These are phyloP conservation scores for Passer domesticus DNA, from an alignment of 2,113 vertebrate species.

Conservation along the genomic window DNA sequence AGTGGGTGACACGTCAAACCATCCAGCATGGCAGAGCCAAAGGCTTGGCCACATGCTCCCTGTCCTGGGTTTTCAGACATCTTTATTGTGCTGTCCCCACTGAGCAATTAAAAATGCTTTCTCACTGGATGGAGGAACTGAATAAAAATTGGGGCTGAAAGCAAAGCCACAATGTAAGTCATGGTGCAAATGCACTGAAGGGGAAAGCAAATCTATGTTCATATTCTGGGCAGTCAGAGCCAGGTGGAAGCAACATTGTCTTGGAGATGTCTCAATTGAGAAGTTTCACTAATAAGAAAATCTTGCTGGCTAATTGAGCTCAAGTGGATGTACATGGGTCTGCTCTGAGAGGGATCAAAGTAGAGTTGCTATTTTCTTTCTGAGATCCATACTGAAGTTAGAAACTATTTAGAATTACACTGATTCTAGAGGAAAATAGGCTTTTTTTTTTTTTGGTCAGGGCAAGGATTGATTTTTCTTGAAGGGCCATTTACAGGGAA, in stretches of 20 bases:
- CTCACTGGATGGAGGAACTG: neutral
- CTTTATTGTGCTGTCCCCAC: neutral
- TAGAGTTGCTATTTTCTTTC: neutral
- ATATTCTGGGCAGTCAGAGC: neutral
- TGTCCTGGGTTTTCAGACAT: neutral
- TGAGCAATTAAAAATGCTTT: neutral
- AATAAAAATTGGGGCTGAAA: neutral
- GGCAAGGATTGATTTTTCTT: neutral
- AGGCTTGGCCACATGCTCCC: neutral
- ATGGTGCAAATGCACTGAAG: rapidly evolving
- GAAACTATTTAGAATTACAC: neutral
- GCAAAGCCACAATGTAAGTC: neutral
- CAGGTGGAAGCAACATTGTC: neutral
- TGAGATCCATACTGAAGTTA: neutral
- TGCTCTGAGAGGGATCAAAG: neutral
- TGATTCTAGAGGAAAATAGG: neutral
- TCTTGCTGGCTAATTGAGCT: neutral
- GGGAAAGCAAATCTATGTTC: neutral
- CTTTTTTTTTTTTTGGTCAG: neutral
- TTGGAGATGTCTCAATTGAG: neutral
- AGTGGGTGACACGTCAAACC: neutral
- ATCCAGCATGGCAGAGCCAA: neutral
- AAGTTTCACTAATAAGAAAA: neutral
- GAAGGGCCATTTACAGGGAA: neutral
- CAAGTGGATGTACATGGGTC: neutral